Percentiles rank a stretch among this genome's conserved stretches.
Conservation (phyloP, 1,140 invertebrate genomes). For the Liolophura sinensis region DNA sequence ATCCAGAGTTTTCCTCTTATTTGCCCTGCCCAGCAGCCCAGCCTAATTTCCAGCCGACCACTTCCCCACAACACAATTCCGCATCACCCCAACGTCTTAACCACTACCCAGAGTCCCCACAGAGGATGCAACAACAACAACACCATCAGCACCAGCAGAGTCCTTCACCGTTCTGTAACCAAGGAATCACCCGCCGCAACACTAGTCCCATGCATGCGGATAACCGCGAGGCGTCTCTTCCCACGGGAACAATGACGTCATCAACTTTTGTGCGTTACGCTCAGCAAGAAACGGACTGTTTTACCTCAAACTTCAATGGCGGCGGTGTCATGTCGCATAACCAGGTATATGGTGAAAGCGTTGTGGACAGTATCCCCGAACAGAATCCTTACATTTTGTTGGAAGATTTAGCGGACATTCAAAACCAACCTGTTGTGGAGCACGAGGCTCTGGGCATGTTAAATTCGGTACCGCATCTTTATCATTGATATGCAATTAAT, state of each 20-base stretch:
- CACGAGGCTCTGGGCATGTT: conserved; percentile 14
- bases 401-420: conserved; percentile 34
- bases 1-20: too few relatives aligned
- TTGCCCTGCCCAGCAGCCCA: conserved; percentile 10
- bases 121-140: background rate
- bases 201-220: conserved; percentile 36
- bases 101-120: background rate
- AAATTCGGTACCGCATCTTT: too few relatives aligned
- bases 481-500: too few relatives aligned
- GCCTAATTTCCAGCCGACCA: conserved; percentile 5
- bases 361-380: conserved; percentile 20
- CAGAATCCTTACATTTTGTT: conserved; percentile 28
- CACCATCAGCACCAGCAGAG: background rate
- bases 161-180: background rate
- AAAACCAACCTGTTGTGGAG: conserved; percentile 28
- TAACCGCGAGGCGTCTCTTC: conserved; percentile 28
- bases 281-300: background rate
- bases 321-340: background rate
- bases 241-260: conserved; percentile 33
- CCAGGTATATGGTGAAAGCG: conserved; percentile 2
- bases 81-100: background rate
- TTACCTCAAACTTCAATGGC: conserved; percentile 6
- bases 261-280: conserved; percentile 16
- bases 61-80: conserved; percentile 5
- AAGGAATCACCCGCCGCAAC: conserved; percentile 23